Evolutionary conservation across 2,888 invertebrate genomes (phyloP).

Genomic region (Lycia hirtaria): DNA sequence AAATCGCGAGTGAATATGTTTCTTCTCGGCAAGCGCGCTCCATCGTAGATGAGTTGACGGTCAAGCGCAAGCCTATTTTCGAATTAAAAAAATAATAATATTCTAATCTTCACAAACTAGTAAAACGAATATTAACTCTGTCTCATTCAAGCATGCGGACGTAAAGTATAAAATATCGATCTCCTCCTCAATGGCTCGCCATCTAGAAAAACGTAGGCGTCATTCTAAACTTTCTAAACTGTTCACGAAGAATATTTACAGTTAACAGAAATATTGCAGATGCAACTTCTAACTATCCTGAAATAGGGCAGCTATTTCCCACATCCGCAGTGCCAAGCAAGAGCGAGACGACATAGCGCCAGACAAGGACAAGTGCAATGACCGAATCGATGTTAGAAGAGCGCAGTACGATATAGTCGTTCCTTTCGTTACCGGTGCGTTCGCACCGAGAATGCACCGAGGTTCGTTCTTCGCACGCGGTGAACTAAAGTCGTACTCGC

Average conservation of each 20-base stretch:
- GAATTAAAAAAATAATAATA: too few relatives aligned
- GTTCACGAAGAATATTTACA: conserved; percentile 45
- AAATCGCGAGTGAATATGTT: too few relatives aligned
- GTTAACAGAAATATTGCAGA: conserved; percentile 42
- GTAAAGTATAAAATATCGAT: conserved; percentile 30
- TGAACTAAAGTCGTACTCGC: conserved; percentile 56
- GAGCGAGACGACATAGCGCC: conserved; percentile 60
- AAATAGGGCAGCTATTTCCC: conserved; percentile 66
- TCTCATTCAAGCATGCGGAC: conserved; percentile 6
- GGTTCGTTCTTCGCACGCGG: conserved; percentile 46
- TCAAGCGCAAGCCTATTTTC: too few relatives aligned
- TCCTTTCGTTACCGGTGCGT: conserved; percentile 64
- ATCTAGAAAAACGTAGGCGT: conserved; percentile 18
- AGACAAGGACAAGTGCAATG: conserved; percentile 60
- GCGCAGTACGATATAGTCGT: conserved; percentile 42
- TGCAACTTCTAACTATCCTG: conserved; percentile 51
- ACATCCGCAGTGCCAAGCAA: conserved; percentile 67
- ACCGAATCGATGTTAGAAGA: conserved; percentile 75
- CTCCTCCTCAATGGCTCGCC: conserved; percentile 13
- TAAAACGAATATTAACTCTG: not conserved
- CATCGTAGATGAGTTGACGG: too few relatives aligned
- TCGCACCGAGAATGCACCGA: conserved; percentile 72
- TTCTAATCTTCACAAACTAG: too few relatives aligned
- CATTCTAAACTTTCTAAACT: conserved; percentile 18
- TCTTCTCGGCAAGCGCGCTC: too few relatives aligned